Evolutionary conservation across 2,888 invertebrate genomes (phyloP), one percentile per base, ranked within the genome.

Genomic region (Drosophila antonietae): DNA sequence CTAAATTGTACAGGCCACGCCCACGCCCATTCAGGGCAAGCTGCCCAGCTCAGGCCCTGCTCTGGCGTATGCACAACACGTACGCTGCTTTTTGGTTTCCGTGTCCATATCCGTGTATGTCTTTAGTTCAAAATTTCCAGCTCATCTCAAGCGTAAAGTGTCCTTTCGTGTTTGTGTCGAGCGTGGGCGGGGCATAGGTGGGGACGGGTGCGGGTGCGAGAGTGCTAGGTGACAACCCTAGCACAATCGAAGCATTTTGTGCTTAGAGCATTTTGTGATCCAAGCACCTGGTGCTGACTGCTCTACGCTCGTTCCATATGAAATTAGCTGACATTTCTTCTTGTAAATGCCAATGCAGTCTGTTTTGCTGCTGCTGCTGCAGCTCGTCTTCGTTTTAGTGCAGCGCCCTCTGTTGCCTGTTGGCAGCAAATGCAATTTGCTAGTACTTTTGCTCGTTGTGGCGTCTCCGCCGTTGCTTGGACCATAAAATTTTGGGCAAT

Each of bases 401-500:
- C 80, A 75, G 78, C 83, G 75, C 80, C 82, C 77, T 77, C 81
- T 83, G 81, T 75, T 60, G 87, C 78, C 72, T 66, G 70, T 66
- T 69, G 68, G 59, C 66, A 65, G 73, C 84, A 88, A 88, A 87
- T 88, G 88, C 88, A 88, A 83, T 87, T 88, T 78, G 81, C 88
- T 82, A 75, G 81, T 88, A 84, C 76, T 73, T 72, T 73, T 72
- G 56, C 72, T 67, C 61, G 66, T 56, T 67, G 63, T 49, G 59
- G 49, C 59, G 56, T 58, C 69, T 65, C 65, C 65, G 33, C 59
- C 43, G 64, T 59, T 78, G 78, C 64, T 73, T 68, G 79, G 64
- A 57, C 71, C 79, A 80, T 87, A 88, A 87, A 88, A 87, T 87
- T 88, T 88, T 79, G 81, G 65, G 80, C 87, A 88, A 87, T 87